A percentile compares a stretch with the other conserved stretches of the same genome.
Conservation (phyloP, 2,888 invertebrate species). For the Macaria liturata region DNA sequence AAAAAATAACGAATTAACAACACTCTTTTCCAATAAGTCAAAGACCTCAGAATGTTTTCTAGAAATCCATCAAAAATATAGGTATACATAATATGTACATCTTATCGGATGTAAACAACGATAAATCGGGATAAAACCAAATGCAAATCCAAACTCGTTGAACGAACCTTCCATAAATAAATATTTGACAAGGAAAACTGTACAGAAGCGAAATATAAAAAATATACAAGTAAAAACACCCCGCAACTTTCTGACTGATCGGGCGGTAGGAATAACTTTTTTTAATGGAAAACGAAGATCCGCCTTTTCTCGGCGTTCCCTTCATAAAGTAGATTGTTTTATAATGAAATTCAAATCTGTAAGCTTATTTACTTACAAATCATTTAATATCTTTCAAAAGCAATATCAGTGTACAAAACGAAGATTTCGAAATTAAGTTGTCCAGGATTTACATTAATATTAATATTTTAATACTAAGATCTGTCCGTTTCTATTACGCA, state of each 20-base stretch:
- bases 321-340: conserved; percentile 39
- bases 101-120: conserved; percentile 35
- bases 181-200: conserved; percentile 49
- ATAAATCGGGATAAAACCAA: conserved; percentile 32
- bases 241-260: conserved; percentile 57
- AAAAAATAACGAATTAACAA: no score
- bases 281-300: conserved; percentile 38
- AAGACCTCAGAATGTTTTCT: no score
- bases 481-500: conserved; percentile 11
- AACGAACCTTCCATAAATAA: conserved; percentile 50
- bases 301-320: conserved; percentile 17
- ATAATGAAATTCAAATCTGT: conserved; percentile 43
- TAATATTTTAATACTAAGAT: conserved; percentile 20
- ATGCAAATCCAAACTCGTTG: conserved; percentile 35
- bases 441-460: conserved; percentile 33
- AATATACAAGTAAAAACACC: conserved; percentile 40
- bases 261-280: conserved; percentile 41
- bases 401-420: conserved; percentile 44
- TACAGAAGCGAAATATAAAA: conserved; percentile 48
- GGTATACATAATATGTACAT: neutral
- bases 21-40: no score
- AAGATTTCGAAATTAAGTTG: conserved; percentile 32
- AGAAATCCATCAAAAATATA: no score
- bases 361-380: conserved; percentile 45
- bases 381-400: conserved; percentile 44